Base-by-base conservation (phyloP, 2,797 vertebrate genomes). In the Prunella strophiata region DNA sequence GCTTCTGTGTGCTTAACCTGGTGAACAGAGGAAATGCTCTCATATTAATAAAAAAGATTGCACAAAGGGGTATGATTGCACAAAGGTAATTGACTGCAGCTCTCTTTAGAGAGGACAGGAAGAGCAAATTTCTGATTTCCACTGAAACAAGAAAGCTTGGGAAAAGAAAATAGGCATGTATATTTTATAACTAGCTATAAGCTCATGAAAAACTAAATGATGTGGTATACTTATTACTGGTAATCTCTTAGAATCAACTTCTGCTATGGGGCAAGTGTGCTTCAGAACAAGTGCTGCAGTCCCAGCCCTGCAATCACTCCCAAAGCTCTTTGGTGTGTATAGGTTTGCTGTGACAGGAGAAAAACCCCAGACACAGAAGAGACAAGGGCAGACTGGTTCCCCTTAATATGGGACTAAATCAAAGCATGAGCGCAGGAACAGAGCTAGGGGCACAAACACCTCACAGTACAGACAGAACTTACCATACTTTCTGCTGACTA, bases 191-290 rank as follows among this genome's bases (percentile, higher is more conserved):
- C 18, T 11, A 79, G 13, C 16, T 58, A 6, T 8, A 88, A 77
- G 52, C 6, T 59, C 12, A 71, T 5, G 21, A 52, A 70, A 73
- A 88, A 16, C 15, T 58, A 40, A 13, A 66, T 20, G 3, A 83
- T 16, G 9, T 42, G 13, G 13, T n/a, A 8, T 43, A 10, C 11
- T 40, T 63, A 71, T 18, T 30, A 75, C 6, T 29, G 8, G 30
- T 45, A 11, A 16, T 36, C 5, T 62, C 43, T 36, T 4, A n/a
- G 1, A 63, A 62, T 32, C 7, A 90, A n/a, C 13, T 50, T 77
- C 30, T 74, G 34, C 42, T 68, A 16, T 14, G 3, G 27, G 3
- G 6, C 43, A 72, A n/a, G 4, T 26, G 9, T 0, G 0, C 30
- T 88, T 32, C 54, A 50, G 30, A 93, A 71, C 7, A 62, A 25